Percentiles rank a stretch among this genome's conserved stretches.
Conservation (phyloP, 2,797 vertebrate genomes). For the Phrynocephalus forsythii region DNA sequence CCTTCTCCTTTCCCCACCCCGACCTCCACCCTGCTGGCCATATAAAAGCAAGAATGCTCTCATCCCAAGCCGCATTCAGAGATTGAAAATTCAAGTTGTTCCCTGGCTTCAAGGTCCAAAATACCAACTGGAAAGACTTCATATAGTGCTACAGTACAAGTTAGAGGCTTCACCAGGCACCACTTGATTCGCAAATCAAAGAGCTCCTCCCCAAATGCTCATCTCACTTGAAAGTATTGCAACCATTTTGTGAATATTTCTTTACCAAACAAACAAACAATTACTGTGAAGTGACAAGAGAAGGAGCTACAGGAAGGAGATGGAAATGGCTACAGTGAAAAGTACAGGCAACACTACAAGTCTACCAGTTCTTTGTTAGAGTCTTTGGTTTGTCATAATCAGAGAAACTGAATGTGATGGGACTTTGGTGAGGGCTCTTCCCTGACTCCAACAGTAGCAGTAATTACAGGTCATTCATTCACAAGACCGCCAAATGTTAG, state of each 20-base stretch:
- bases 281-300: background rate
- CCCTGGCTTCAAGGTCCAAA: conserved; percentile 40
- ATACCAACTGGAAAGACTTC: conserved; percentile 40
- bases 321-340: background rate
- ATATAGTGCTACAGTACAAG: conserved; percentile 12
- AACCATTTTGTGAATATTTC: background rate
- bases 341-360: background rate
- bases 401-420: background rate
- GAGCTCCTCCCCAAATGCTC: background rate
- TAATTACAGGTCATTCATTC: no score
- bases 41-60: conserved; percentile 20
- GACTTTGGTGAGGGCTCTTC: no score
- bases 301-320: background rate
- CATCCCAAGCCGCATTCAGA: conserved; percentile 39
- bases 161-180: conserved; percentile 10
- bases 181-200: background rate
- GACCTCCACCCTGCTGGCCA: background rate
- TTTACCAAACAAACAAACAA: background rate
- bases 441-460: no score
- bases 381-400: background rate
- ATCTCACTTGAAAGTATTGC: background rate
- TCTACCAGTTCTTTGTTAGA: background rate
- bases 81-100: conserved; percentile 34
- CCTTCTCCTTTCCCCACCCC: background rate
- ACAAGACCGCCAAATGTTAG: no score